Conservation (phyloP, 2,888 invertebrate genomes). For the Plagiodera versicolora region DNA sequence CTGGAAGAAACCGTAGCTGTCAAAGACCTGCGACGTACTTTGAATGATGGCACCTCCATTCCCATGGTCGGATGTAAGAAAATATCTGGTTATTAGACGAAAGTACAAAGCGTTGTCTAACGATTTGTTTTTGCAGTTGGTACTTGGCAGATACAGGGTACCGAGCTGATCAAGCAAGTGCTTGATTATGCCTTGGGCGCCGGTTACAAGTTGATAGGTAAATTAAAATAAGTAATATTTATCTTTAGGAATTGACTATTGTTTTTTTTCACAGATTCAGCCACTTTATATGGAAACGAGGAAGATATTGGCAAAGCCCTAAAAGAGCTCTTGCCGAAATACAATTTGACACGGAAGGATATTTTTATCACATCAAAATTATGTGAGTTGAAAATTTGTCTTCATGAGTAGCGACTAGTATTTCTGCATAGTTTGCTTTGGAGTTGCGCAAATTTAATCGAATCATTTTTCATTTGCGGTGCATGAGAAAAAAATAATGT, state of each 20-base stretch:
- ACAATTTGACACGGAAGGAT: slow-evolving; percentile 68
- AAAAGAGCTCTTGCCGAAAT: slow-evolving; percentile 66
- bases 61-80: slow-evolving; percentile 62
- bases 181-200: slow-evolving; percentile 66
- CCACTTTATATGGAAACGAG: slow-evolving; percentile 72
- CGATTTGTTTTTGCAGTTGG: slow-evolving; percentile 60
- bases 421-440: no score
- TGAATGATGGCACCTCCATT: slow-evolving; percentile 57
- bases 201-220: slow-evolving; percentile 75
- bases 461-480: no score
- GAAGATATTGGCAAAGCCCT: slow-evolving; percentile 68
- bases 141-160: slow-evolving; percentile 64
- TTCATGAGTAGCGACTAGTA: no score
- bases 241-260: neutral
- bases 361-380: slow-evolving; percentile 81
- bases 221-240: no score
- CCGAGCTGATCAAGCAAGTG: slow-evolving; percentile 56
- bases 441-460: no score
- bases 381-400: no score
- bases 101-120: no score
- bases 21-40: slow-evolving; percentile 45
- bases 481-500: no score
- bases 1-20: slow-evolving; percentile 46
- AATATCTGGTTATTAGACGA: no score
- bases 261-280: neutral